Percentiles rank a stretch among this genome's conserved stretches.
phyloP scores from a whole-genome alignment of 2,113 vertebrate genomes.

The Empidonax traillii region DNA sequence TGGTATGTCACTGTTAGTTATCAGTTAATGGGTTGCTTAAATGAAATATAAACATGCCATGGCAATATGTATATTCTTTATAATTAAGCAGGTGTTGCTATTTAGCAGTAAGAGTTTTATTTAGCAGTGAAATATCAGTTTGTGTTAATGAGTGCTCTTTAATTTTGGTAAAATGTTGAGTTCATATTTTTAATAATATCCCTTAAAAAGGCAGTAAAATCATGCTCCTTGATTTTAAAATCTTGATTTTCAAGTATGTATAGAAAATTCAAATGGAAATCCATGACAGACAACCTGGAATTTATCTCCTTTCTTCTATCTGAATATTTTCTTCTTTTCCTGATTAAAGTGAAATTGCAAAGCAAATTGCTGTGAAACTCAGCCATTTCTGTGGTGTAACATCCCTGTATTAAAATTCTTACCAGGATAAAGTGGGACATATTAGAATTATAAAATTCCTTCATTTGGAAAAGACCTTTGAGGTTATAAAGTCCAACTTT shows the following conservation, averaged over 20 bases:
- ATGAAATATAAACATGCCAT: background rate
- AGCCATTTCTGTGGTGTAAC: background rate
- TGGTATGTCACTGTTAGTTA: background rate
- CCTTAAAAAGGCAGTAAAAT: background rate
- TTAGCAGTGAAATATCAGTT: background rate
- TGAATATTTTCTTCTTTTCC: background rate
- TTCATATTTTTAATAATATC: background rate
- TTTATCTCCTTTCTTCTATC: background rate
- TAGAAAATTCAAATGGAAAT: background rate
- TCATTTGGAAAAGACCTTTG: background rate
- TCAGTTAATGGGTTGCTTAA: background rate
- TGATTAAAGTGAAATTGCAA: background rate
- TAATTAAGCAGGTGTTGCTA: background rate
- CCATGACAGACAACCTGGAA: background rate
- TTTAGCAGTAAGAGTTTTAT: background rate
- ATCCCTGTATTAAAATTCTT: background rate
- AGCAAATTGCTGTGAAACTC: background rate
- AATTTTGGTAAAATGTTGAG: background rate
- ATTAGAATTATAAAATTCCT: background rate
- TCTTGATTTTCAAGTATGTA: background rate
- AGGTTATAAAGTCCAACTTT: background rate
- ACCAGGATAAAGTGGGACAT: background rate
- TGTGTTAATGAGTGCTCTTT: background rate
- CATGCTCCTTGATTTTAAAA: background rate
- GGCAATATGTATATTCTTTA: background rate